Evolutionary conservation across 2,113 vertebrate genomes (phyloP).

Genomic region (Perccottus glenii): DNA sequence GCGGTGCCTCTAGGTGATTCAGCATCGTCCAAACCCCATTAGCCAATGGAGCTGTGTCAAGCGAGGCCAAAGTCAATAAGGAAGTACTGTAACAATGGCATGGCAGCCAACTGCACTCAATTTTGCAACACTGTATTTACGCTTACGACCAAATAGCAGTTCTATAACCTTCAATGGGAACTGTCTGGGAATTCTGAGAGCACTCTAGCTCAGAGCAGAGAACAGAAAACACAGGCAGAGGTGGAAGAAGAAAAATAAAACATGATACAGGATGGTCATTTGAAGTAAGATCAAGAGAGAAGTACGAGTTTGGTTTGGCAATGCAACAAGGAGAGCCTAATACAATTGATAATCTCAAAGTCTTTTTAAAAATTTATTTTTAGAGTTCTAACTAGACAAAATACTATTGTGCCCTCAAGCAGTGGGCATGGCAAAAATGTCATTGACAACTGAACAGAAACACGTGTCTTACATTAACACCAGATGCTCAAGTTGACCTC

Average conservation of each 20-base stretch:
- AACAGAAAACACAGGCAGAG: constrained; percentile 1
- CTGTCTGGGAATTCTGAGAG: constrained; percentile 37
- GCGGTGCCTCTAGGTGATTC: constrained; percentile 29
- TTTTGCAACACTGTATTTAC: constrained; percentile 31
- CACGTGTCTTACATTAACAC: constrained; percentile 38
- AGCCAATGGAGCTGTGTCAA: constrained; percentile 47
- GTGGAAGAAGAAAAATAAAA: constrained; percentile 12
- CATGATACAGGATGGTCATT: constrained; percentile 19
- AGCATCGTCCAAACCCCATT: constrained; percentile 49
- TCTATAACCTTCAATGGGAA: constrained; percentile 22
- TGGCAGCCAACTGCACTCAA: constrained; percentile 32
- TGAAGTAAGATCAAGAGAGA: constrained; percentile 8
- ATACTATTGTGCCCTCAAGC: not conserved
- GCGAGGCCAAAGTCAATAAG: constrained; percentile 50
- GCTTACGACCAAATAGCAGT: constrained; percentile 35
- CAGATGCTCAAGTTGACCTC: constrained; percentile 56
- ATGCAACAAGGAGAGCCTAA: not conserved
- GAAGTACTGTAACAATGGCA: constrained; percentile 24
- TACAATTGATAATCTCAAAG: not conserved
- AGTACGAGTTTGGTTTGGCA: constrained; percentile 2
- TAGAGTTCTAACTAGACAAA: not conserved
- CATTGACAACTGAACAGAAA: constrained; percentile 31
- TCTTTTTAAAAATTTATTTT: not conserved
- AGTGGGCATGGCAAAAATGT: constrained; percentile 11
- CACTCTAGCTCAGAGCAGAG: constrained; percentile 15